Base-by-base conservation (phyloP, 2,113 vertebrate genomes). In the Cyanoramphus novaezelandiae region DNA sequence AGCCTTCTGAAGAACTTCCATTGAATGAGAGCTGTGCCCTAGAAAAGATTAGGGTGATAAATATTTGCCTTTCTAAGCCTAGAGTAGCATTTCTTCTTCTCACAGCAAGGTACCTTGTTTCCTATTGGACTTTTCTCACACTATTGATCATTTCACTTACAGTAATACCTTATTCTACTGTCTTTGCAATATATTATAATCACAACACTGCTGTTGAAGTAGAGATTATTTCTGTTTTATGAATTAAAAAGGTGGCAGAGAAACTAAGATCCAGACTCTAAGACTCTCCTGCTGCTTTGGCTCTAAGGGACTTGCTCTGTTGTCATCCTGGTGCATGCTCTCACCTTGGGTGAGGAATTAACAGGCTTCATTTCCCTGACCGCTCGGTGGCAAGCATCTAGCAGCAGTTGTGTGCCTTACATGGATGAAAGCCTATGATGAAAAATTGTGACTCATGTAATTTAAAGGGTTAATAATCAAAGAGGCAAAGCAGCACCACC, bases 381-480 rank as follows among this genome's bases (percentile, higher is more conserved):
- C 8, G 12, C 25, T n/a, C 43, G 31, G 37, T n/a, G 72, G 31
- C 47, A 59, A 41, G 49, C 72, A 70, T 57, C 62, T 53, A 55
- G 55, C 35, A 90, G 55, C 59, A 88, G 33, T 20, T 60, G 4
- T 13, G 17, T 72, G 57, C 11, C 49, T 64, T 43, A 84, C 29
- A 8, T 3, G 2, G 29, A 15, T 3, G 3, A 9, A 39, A 88
- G 46, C 50, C 78, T 27, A 6, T 39, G 46, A n/a, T 65, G 74
- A 78, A 86, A 83, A 86, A 27, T 44, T 37, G 19, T 33, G 60
- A 67, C 46, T 74, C 41, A 5, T 62, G 20, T 53, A 33, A 69
- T 55, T 41, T 18, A 78, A 97, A 92, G 94, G 59, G 97, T 97
- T 97, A 97, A 89, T 80, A 87, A 49, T 33, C 79, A 82, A 92